phyloP scores from a whole-genome alignment of 2,888 invertebrate genomes.

The Synergus japonicus region DNA sequence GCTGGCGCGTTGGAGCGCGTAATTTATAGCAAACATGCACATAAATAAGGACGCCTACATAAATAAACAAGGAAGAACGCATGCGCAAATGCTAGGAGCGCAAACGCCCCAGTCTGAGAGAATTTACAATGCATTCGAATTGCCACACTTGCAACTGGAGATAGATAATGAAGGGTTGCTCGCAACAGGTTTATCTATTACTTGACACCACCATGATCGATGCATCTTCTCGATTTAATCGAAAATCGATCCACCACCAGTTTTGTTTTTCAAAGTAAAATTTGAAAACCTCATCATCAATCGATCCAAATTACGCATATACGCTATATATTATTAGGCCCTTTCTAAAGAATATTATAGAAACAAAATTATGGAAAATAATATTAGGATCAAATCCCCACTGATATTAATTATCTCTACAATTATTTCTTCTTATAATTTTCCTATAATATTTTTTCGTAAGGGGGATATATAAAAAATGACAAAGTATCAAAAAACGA shows the following conservation, averaged over 20 bases:
- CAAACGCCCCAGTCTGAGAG: conserved; percentile 8
- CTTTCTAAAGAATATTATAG: no score
- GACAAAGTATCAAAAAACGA: no score
- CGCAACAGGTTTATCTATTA: conserved; percentile 39
- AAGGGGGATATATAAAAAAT: no score
- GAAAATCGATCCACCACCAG: conserved; percentile 17
- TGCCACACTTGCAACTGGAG: conserved; percentile 30
- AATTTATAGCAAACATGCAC: conserved; percentile 19
- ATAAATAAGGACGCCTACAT: conserved; percentile 39
- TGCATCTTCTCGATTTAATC: conserved; percentile 23
- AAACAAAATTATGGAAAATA: no score
- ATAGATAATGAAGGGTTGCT: conserved; percentile 35
- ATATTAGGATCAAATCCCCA: no score
- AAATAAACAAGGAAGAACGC: conserved; percentile 33
- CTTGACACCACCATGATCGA: conserved; percentile 35
- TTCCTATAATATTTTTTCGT: no score
- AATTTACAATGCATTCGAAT: conserved; percentile 39
- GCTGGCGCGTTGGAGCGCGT: conserved; percentile 29
- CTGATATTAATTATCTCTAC: no score
- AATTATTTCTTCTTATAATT: no score
- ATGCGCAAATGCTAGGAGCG: conserved; percentile 25
- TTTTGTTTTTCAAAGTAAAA: neutral
- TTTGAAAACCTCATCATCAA: neutral
- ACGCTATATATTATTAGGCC: no score
- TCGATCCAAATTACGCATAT: neutral